A percentile compares a stretch with the other conserved stretches of the same genome.
Evolutionary conservation across 1,140 invertebrate genomes (phyloP).

Genomic region (Zophobas morio): DNA sequence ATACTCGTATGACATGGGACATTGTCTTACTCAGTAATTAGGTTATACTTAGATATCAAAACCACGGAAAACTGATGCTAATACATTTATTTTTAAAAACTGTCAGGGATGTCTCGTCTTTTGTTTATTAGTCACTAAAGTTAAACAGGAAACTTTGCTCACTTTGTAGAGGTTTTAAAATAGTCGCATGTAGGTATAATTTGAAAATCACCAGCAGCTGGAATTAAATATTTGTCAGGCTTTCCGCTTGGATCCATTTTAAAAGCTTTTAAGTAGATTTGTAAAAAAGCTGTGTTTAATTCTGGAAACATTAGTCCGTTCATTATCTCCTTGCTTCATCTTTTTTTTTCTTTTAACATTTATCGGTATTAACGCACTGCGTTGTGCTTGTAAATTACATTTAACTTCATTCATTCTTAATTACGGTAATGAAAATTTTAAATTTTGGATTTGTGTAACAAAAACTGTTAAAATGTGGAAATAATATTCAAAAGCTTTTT

Average conservation of each 20-base stretch:
- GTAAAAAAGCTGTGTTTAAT: slow-evolving; percentile 5
- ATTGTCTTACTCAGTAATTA: too few species aligned
- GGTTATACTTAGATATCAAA: too few species aligned
- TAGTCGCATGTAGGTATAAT: background rate
- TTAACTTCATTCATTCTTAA: background rate
- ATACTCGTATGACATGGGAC: too few species aligned
- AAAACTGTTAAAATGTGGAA: too few species aligned
- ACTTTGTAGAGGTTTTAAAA: background rate
- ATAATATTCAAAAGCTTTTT: too few species aligned
- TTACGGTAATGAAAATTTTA: background rate
- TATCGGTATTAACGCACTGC: background rate
- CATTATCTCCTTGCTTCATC: slow-evolving; percentile 1
- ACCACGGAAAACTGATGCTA: too few species aligned
- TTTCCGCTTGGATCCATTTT: background rate
- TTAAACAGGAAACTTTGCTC: too few species aligned
- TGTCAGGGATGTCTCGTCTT: too few species aligned
- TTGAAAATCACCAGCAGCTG: background rate
- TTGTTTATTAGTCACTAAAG: too few species aligned
- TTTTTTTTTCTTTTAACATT: background rate
- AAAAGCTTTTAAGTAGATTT: slow-evolving; percentile 28
- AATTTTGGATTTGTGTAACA: background rate
- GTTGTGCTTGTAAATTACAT: background rate
- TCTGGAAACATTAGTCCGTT: slow-evolving; percentile 5
- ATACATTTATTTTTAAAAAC: too few species aligned
- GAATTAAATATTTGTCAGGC: slow-evolving; percentile 7